Evolutionary conservation across 1,140 invertebrate genomes (phyloP).

Genomic region (Oreohelix idahoensis): DNA sequence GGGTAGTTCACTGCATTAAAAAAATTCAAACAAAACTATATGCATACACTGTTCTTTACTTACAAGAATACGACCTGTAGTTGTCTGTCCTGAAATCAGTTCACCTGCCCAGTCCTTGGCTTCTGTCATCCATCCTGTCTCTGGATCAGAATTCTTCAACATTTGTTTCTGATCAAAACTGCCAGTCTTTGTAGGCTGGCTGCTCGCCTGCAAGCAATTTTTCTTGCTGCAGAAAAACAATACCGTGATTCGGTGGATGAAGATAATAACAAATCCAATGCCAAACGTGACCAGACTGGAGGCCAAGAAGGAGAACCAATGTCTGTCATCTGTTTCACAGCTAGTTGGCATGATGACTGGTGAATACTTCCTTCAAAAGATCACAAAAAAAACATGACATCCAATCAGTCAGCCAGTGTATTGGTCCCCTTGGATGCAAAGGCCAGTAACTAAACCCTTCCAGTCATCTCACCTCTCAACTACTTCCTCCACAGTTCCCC

Average conservation of each 20-base stretch:
- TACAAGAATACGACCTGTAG: constrained; percentile 98
- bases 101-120: constrained; percentile 99
- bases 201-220: constrained; percentile 65
- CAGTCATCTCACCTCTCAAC: background rate
- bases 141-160: constrained; percentile 65
- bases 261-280: constrained; percentile 83
- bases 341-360: background rate
- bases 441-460: background rate
- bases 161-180: constrained; percentile 20
- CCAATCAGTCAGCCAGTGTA: background rate
- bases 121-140: constrained; percentile 83
- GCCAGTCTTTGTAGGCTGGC: background rate
- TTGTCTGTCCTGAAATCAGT: constrained; percentile 99
- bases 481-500: background rate
- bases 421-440: background rate
- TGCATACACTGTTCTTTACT: constrained; percentile 72
- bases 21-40: too few relatives aligned
- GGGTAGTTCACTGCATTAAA: too few relatives aligned
- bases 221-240: constrained; percentile 93
- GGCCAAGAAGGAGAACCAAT: constrained; percentile 82
- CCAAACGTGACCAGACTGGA: constrained; percentile 97
- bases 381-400: background rate
- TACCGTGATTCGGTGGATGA: constrained; percentile 90
- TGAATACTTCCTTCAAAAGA: background rate
- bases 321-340: constrained; percentile 43